Conservation (phyloP, 53 echinoderm and acorn worm genomes). For the Actinopyga echinites region DNA sequence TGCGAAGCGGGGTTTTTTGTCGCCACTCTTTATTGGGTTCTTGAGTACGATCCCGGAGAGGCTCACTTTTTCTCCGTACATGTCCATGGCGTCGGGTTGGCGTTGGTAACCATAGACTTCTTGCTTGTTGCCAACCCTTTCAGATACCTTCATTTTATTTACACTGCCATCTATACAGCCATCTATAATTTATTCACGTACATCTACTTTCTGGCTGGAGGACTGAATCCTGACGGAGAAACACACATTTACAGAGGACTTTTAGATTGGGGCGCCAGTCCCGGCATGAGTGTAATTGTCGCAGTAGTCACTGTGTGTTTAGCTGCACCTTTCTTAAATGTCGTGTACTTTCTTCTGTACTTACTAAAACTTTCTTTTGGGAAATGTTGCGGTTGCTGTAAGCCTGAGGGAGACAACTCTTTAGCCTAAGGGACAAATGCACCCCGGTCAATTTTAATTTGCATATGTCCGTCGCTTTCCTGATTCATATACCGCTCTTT, state of each 20-base stretch:
- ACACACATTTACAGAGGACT: conserved; percentile 62
- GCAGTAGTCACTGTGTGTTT: conserved; percentile 41
- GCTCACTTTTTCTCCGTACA: conserved; percentile 59
- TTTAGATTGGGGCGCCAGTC: conserved; percentile 67
- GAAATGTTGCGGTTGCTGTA: conserved; percentile 48
- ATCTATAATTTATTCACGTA: conserved; percentile 75
- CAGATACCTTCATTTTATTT: conserved; percentile 76
- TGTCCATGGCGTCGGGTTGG: conserved; percentile 78
- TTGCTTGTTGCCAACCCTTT: conserved; percentile 70
- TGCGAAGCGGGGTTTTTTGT: conserved; percentile 62
- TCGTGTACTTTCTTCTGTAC: conserved; percentile 67
- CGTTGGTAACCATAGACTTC: conserved; percentile 60
- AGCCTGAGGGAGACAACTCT: background rate
- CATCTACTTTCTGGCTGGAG: conserved; percentile 72
- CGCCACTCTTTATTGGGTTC: conserved; percentile 61
- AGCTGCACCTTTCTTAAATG: conserved; percentile 62
- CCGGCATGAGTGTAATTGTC: conserved; percentile 40
- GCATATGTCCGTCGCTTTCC: no score
- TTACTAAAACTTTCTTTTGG: conserved; percentile 56
- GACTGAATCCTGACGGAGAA: conserved; percentile 61
- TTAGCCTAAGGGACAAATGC: no score
- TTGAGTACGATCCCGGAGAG: conserved; percentile 65
- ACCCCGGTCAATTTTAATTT: no score
- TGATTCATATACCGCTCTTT: no score
- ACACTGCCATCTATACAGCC: conserved; percentile 40